Evolutionary conservation across 92 coral and sea anemone genomes (phyloP), one percentile per base, ranked within the genome.

Genomic region (Phymanthus crucifer): DNA sequence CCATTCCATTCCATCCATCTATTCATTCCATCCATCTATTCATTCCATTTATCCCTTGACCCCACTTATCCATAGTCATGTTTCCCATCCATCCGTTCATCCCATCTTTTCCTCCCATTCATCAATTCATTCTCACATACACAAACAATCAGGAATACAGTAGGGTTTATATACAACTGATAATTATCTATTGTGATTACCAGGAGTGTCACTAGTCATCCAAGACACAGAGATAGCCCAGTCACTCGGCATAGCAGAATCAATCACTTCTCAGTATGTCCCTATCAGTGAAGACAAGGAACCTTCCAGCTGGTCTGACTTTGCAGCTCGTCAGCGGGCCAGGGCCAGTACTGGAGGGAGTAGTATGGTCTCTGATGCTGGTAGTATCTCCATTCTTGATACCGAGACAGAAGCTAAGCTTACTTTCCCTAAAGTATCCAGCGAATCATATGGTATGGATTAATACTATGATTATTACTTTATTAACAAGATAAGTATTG

Each of bases 181-280:
- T 33, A 21, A n/a, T n/a, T 40, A 37, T 31, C 65, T 10, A 1
- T 73, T 24, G 24, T 81, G 29, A 7, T 54, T n/a, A 21, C 64
- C 50, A 95, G 99, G 99, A 65, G 86, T 91, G 27, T 84, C 89
- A 40, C 73, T 95, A 54, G 80, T 93, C 13, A 86, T 95, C 33
- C 99, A 95, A 81, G 99, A 95, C 83, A 89, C 93, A 80, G 99
- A 95, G 72, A 83, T 77, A 66, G 90, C 91, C 0, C 91, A 90
- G 37, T 83, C 89, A 47, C 86, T 83, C 32, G 94, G 94, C 71
- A 76, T 85, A 27, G 57, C 83, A 16, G 79, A 80, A 31, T 81
- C 89, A 4, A 61, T 61, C 32, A 40, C 50, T 29, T 78, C 80
- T 32, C 32, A 87, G 17, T 88, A 36, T 32, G 70, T 68, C 16